Evolutionary conservation across 2,888 invertebrate genomes (phyloP).

Genomic region (Drosophila rellima): DNA sequence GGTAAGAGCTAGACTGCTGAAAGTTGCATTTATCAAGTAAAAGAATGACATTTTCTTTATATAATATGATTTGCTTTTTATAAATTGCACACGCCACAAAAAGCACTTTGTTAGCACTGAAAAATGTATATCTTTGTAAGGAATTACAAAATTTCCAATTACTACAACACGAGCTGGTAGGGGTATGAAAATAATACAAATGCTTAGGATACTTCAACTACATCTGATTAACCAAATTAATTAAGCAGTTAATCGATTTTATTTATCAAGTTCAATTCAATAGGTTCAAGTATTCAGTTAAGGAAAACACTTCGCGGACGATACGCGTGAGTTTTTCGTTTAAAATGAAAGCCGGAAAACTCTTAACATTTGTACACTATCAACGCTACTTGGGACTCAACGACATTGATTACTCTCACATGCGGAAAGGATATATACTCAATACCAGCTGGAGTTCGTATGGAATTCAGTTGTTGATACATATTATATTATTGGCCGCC

Average conservation of each 20-base stretch:
- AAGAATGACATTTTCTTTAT: no score
- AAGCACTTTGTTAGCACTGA: no score
- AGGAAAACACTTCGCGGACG: neutral
- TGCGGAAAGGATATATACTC: constrained; percentile 13
- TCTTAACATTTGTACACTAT: constrained; percentile 28
- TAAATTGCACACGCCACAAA: no score
- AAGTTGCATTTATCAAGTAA: no score
- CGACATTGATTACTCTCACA: constrained; percentile 34
- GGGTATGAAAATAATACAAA: neutral
- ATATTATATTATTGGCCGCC: neutral
- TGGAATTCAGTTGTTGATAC: constrained; percentile 8
- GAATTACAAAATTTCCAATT: neutral
- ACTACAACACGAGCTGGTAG: neutral
- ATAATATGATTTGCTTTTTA: no score
- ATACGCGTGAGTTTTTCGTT: neutral
- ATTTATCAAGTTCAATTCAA: neutral
- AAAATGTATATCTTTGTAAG: no score
- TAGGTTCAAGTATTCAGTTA: neutral
- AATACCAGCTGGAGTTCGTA: constrained; percentile 12
- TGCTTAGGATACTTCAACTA: neutral
- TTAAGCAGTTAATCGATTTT: neutral
- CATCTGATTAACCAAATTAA: constrained; percentile 1
- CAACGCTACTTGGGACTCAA: constrained; percentile 44
- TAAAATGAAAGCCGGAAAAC: constrained; percentile 12
- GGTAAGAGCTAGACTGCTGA: no score